A percentile compares a stretch with the other conserved stretches of the same genome.
phyloP scores from a whole-genome alignment of 2,888 invertebrate species.

The Pharmacophagus antenor region DNA sequence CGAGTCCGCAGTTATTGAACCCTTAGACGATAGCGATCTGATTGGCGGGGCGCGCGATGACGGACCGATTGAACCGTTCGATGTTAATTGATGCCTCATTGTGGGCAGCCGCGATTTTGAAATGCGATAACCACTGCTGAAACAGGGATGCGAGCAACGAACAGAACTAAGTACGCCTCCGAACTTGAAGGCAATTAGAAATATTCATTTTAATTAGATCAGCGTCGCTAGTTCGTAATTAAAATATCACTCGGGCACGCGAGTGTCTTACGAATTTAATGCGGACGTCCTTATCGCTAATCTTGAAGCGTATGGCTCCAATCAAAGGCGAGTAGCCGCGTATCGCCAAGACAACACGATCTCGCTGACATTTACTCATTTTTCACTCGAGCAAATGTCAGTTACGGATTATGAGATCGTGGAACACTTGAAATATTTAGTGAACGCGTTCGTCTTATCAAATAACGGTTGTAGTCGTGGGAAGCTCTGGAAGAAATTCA shows the following conservation, averaged over 20 bases:
- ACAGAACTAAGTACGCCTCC: neutral
- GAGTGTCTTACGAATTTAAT: slow-evolving; percentile 12
- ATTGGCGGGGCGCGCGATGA: slow-evolving; percentile 57
- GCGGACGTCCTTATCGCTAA: slow-evolving; percentile 23
- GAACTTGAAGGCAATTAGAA: slow-evolving; percentile 14
- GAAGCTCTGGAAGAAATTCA: slow-evolving; percentile 29
- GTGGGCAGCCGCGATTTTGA: slow-evolving; percentile 19
- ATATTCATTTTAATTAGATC: slow-evolving; percentile 3
- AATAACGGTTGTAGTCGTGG: slow-evolving; percentile 34
- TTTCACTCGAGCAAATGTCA: slow-evolving; percentile 66
- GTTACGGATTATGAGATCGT: slow-evolving; percentile 53
- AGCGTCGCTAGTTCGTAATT: slow-evolving; percentile 5
- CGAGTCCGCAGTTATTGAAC: slow-evolving; percentile 68
- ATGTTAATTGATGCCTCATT: slow-evolving; percentile 32
- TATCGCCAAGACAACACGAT: slow-evolving; percentile 25
- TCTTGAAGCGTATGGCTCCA: slow-evolving; percentile 40
- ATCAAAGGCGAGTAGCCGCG: slow-evolving; percentile 40
- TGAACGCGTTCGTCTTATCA: slow-evolving; percentile 33
- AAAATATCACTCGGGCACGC: slow-evolving; percentile 3
- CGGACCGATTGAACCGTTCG: slow-evolving; percentile 48
- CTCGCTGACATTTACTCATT: slow-evolving; percentile 45
- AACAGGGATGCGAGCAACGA: neutral
- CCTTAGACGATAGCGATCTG: slow-evolving; percentile 57
- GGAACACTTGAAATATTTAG: slow-evolving; percentile 32
- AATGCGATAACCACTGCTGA: slow-evolving; percentile 10